Conservation (phyloP, 1,140 invertebrate species). For the Saccostrea glomerata region DNA sequence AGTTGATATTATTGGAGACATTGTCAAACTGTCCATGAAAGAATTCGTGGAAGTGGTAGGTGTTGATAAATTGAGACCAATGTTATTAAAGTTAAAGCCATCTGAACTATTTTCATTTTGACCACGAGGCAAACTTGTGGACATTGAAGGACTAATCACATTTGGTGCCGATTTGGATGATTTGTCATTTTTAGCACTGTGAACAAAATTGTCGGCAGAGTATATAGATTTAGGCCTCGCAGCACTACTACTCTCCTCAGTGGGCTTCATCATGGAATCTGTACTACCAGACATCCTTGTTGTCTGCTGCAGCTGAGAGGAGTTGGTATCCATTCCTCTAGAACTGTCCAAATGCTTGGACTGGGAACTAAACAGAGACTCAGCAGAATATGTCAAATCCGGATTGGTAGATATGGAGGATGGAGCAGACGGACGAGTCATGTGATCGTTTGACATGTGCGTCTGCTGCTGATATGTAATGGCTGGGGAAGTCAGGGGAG, state of each 20-base stretch:
- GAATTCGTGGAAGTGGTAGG: conserved; percentile 60
- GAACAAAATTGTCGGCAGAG: conserved; percentile 77
- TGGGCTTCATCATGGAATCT: conserved; percentile 12
- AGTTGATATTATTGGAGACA: conserved; percentile 55
- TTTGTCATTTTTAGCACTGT: conserved; percentile 61
- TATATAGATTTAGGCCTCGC: conserved; percentile 56
- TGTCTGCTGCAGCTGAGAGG: background rate
- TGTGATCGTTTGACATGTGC: conserved; percentile 38
- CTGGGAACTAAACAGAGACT: conserved; percentile 59
- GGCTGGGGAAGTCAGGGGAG: conserved; percentile 41
- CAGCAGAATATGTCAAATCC: conserved; percentile 59
- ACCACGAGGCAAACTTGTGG: conserved; percentile 49
- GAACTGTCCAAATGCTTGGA: conserved; percentile 11
- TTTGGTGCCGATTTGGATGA: conserved; percentile 42
- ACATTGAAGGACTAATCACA: conserved; percentile 55
- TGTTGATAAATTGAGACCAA: conserved; percentile 70
- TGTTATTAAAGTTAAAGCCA: conserved; percentile 72
- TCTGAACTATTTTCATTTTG: conserved; percentile 65
- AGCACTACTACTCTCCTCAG: background rate
- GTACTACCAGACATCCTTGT: background rate
- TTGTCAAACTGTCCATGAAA: conserved; percentile 59
- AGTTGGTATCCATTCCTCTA: background rate
- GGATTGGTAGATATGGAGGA: conserved; percentile 10
- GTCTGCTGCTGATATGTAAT: conserved; percentile 29
- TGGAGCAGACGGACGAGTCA: conserved; percentile 9